phyloP scores from a whole-genome alignment of 1,140 invertebrate species.

The Scaptomyza pallida region DNA sequence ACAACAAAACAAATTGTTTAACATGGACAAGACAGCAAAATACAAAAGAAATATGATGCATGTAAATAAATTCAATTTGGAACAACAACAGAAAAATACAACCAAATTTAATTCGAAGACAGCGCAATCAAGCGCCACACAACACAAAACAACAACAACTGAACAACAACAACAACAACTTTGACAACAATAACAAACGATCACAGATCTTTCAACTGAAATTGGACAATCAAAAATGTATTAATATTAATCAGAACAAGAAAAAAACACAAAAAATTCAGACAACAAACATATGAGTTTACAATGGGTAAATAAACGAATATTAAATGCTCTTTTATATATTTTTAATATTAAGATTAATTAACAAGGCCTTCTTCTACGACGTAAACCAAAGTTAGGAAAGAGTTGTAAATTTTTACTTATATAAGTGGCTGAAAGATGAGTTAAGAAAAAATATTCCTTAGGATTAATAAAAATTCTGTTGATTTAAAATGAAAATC shows the following conservation, averaged over 20 bases:
- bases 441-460: no score
- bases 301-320: conserved; percentile 2
- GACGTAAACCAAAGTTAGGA: no score
- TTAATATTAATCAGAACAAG: conserved; percentile 38
- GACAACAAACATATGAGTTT: background rate
- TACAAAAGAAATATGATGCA: conserved; percentile 75
- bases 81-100: conserved; percentile 41
- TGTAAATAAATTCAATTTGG: conserved; percentile 78
- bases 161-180: conserved; percentile 3
- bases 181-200: conserved; percentile 29
- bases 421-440: no score
- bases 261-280: conserved; percentile 3
- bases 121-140: conserved; percentile 27
- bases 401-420: no score
- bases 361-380: no score
- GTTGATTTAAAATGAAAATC: no score
- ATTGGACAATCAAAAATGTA: conserved; percentile 42
- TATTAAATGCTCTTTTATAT: background rate
- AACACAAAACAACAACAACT: conserved; percentile 11
- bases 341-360: no score
- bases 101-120: conserved; percentile 22
- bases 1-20: conserved; percentile 79
- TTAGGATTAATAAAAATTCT: no score
- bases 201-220: conserved; percentile 45
- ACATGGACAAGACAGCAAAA: conserved; percentile 62